phyloP scores from a whole-genome alignment of 1,140 invertebrate genomes.

The Drosophila elegans region DNA sequence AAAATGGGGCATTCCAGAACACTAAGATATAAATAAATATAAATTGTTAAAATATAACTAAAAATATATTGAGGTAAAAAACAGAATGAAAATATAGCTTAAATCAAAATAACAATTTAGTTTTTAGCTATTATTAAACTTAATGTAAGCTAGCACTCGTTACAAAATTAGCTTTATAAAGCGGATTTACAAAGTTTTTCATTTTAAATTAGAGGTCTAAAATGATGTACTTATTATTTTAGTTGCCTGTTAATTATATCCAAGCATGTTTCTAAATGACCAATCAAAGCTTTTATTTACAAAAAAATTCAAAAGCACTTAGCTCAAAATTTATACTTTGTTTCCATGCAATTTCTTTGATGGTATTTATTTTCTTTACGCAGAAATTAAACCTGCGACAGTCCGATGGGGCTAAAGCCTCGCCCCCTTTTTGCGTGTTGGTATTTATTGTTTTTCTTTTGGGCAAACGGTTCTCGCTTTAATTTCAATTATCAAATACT shows the following conservation, averaged over 20 bases:
- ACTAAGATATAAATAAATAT: too few species aligned
- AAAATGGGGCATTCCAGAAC: too few species aligned
- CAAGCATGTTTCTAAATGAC: background rate
- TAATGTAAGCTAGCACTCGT: too few species aligned
- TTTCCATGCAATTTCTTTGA: background rate
- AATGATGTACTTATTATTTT: too few species aligned
- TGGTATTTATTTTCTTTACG: background rate
- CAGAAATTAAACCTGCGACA: background rate
- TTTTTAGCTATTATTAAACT: too few species aligned
- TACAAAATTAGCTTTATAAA: too few species aligned
- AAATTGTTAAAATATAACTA: too few species aligned
- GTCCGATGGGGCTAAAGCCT: background rate
- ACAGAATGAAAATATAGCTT: background rate
- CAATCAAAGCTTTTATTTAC: background rate
- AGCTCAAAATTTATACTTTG: too few species aligned
- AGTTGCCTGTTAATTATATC: background rate
- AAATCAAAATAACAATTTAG: background rate
- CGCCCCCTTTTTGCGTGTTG: background rate
- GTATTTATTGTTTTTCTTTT: background rate
- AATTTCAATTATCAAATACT: slow-evolving; percentile 23
- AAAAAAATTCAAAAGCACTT: too few species aligned
- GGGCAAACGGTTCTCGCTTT: background rate
- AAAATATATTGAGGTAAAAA: too few species aligned
- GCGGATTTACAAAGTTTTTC: too few species aligned
- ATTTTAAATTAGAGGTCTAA: too few species aligned